Evolutionary conservation across 1,140 invertebrate species (phyloP), one percentile per base, ranked within the genome.

Genomic region (Eupeodes corollae): DNA sequence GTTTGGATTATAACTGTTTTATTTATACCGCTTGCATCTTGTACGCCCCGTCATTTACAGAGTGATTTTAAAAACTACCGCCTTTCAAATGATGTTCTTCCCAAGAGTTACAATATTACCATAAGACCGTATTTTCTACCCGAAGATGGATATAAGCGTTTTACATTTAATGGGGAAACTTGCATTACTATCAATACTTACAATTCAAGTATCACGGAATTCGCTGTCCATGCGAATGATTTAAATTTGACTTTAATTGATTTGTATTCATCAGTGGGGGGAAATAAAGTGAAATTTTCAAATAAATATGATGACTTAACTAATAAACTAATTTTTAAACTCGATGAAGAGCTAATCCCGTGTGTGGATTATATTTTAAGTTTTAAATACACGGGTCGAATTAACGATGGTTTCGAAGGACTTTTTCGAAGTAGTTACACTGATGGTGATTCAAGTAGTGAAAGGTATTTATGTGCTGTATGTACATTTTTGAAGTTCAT

Each of bases 191-290:
- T 76, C 26, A 55, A 52, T 9, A 60, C 70, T 3, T 51, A 46
- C 2, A 31, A 51, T 3, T 12, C 45, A 1, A 54, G 54, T 31
- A 62, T 68, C 1, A 56, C 49, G 3, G 52, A 58, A 51, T 74
- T 91, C 26, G 79, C 76, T 2, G 53, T 90, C 0, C 84, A 90
- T 56, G 71, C 73, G 1, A 72, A 77, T 11, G 39, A 47, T 0
- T 44, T 65, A 0, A 35, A 53, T 11, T 56, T 65, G 35, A 30
- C 19, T 8, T 31, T 21, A 0, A 49, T 46, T 33, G 18, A 37
- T 26, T 37, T 65, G 1, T 45, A 57, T 9, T 46, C 54, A 30
- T 18, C 13, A 12, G 42, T 26, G 1, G 21, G 44, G 3, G 53
- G 54, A 14, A 43, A 9, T 0, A 37, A 43, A 13, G n/a, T 55